These are phyloP conservation scores for Cetoscarus ocellatus DNA, from an alignment of 2,797 vertebrate species.

Conservation along the genomic window DNA sequence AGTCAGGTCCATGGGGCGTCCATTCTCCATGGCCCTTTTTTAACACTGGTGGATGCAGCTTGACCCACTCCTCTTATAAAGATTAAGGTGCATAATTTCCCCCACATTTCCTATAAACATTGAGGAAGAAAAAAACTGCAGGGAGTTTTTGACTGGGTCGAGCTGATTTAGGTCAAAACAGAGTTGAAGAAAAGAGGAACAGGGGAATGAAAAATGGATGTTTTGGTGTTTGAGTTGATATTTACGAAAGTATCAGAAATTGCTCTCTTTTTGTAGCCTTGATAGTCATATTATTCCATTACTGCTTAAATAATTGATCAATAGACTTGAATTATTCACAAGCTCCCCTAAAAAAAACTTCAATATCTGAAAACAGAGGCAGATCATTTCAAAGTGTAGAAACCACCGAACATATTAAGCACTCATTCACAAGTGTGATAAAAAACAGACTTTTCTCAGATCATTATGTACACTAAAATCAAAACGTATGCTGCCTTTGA, in stretches of 20 bases:
- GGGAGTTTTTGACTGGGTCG: too few relatives aligned
- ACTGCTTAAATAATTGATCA: slow-evolving; percentile 19
- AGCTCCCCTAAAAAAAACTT: background rate
- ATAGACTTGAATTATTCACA: background rate
- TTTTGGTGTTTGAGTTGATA: slow-evolving; percentile 14
- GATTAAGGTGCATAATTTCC: too few relatives aligned
- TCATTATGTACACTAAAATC: background rate
- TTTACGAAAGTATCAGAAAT: slow-evolving; percentile 21
- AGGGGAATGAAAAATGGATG: slow-evolving; percentile 2
- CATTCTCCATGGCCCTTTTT: too few relatives aligned
- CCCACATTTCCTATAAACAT: too few relatives aligned
- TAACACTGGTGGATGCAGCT: too few relatives aligned
- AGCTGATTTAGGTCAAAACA: too few relatives aligned
- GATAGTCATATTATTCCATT: slow-evolving; percentile 9
- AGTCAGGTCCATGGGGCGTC: too few relatives aligned
- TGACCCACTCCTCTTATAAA: too few relatives aligned
- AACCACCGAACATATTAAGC: too few relatives aligned
- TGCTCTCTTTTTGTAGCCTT: slow-evolving; percentile 2
- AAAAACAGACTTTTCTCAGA: background rate
- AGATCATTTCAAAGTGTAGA: background rate
- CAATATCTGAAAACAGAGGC: slow-evolving; percentile 2
- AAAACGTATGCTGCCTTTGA: background rate
- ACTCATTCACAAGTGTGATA: background rate
- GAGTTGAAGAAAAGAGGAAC: background rate
- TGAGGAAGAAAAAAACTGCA: too few relatives aligned